Base-by-base conservation (phyloP, 2,113 vertebrate genomes). In the Ophthalmolycus amberensis region DNA sequence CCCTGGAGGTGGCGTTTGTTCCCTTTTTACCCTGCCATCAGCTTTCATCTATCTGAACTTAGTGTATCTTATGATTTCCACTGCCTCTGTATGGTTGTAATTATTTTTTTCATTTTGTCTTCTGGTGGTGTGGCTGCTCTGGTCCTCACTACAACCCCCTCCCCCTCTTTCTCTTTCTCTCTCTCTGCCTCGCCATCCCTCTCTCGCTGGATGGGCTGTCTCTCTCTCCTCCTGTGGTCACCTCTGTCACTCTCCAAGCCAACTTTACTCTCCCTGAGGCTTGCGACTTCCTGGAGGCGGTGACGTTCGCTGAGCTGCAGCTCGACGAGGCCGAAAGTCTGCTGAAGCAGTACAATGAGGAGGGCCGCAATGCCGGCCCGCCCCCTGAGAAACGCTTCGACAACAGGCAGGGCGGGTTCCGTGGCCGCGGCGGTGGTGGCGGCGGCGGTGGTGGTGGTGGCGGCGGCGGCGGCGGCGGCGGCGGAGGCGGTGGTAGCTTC, bases 361-460 rank as follows among this genome's bases (percentile, higher is more conserved):
- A 98, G 50, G 97, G 97, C 27, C 96, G 95, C 48, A 97, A 94
- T 84, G 97, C 97, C 0, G 96, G 95, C 2, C 97, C 97, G 0
- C 97, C 97, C 0, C 96, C 97, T 0, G 97, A 98, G 6, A 98
- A 98, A 78, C 96, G 97, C 70, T 97, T 96, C 7, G 96, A 98
- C 90, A 97, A 93, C 92, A 93, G 97, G 59, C 94, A 94, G 83
- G 90, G 94, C 0, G 79, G 95, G 0, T 97, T 96, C 88, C 91
- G 95, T 0, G 95, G 95, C 18, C 95, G 96, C 1, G 92, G 94
- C 37, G 65, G 94, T 10, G 95, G 94, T 2, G 94, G 96, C 2
- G 91, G 94, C 34, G 63, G 94, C 2, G 94, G 94, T 38, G 65
- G 94, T 2, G 91, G 94, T 29, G 64, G 94, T 2, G 94, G 94